phyloP scores from a whole-genome alignment of 1,140 invertebrate genomes.

The Cephus cinctus region DNA sequence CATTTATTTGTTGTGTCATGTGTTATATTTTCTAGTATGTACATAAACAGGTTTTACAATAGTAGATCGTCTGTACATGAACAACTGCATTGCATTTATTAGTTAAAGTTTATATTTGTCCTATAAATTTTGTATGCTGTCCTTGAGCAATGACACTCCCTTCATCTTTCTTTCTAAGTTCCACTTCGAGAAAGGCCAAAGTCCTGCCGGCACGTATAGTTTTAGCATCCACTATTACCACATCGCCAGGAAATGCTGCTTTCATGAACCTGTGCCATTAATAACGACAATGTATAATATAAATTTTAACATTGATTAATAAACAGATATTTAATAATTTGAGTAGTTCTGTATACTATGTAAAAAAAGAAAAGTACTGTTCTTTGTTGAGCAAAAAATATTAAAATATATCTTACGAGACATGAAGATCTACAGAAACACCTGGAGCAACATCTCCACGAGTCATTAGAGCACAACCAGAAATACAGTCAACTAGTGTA shows the following conservation, averaged over 20 bases:
- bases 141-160: slow-evolving; percentile 75
- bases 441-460: slow-evolving; percentile 62
- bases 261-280: slow-evolving; percentile 66
- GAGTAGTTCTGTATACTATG: too few relatives aligned
- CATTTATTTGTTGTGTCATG: too few relatives aligned
- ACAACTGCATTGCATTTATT: not conserved
- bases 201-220: slow-evolving; percentile 76
- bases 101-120: slow-evolving; percentile 16
- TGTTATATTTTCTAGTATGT: too few relatives aligned
- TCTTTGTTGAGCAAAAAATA: not conserved
- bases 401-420: slow-evolving; percentile 59
- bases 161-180: slow-evolving; percentile 71
- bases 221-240: slow-evolving; percentile 76
- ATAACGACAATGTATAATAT: slow-evolving; percentile 11
- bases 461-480: slow-evolving; percentile 77
- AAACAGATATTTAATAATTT: too few relatives aligned
- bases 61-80: too few relatives aligned
- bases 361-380: slow-evolving; percentile 9
- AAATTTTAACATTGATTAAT: not conserved
- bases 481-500: slow-evolving; percentile 79
- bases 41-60: too few relatives aligned
- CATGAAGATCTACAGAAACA: slow-evolving; percentile 73
- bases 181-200: slow-evolving; percentile 79
- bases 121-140: slow-evolving; percentile 77
- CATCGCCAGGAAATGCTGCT: slow-evolving; percentile 73